Conservation (phyloP, 2,888 invertebrate species). For the Hipparchia sbordonii region DNA sequence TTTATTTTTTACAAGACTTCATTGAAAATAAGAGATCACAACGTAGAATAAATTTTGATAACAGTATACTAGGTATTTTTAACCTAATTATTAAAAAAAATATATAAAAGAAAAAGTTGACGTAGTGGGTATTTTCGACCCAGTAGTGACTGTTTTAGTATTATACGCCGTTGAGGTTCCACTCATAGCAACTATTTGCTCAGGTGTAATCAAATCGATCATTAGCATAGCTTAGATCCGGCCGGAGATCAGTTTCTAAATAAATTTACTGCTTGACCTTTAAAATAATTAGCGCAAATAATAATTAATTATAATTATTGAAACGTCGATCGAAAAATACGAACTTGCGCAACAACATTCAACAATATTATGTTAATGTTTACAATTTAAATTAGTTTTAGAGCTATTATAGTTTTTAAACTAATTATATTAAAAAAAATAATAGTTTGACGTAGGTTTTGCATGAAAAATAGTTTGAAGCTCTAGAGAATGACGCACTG, state of each 20-base stretch:
- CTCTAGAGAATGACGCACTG: too few species aligned
- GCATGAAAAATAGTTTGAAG: too few species aligned
- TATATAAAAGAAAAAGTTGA: neutral
- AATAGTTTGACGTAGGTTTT: neutral
- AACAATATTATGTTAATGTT: conserved; percentile 3
- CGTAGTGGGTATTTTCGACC: neutral
- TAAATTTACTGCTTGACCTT: conserved; percentile 32
- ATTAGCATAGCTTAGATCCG: conserved; percentile 35
- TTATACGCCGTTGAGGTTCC: conserved; percentile 18
- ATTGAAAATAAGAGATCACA: too few species aligned
- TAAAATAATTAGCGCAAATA: conserved; percentile 31
- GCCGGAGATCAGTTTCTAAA: conserved; percentile 32
- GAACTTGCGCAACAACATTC: conserved; percentile 6
- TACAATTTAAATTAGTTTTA: neutral
- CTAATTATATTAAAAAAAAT: too few species aligned
- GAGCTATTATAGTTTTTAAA: neutral
- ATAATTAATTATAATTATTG: conserved; percentile 16
- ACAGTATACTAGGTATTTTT: too few species aligned
- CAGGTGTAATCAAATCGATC: conserved; percentile 34
- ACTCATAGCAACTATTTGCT: conserved; percentile 24
- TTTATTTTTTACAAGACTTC: too few species aligned
- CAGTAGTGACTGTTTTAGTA: neutral
- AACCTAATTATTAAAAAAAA: neutral
- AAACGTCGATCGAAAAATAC: conserved; percentile 2
- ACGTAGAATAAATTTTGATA: too few species aligned